Percentiles rank a stretch among this genome's conserved stretches.
Conservation (phyloP, 2,113 vertebrate species). For the Sphaerodactylus townsendi region DNA sequence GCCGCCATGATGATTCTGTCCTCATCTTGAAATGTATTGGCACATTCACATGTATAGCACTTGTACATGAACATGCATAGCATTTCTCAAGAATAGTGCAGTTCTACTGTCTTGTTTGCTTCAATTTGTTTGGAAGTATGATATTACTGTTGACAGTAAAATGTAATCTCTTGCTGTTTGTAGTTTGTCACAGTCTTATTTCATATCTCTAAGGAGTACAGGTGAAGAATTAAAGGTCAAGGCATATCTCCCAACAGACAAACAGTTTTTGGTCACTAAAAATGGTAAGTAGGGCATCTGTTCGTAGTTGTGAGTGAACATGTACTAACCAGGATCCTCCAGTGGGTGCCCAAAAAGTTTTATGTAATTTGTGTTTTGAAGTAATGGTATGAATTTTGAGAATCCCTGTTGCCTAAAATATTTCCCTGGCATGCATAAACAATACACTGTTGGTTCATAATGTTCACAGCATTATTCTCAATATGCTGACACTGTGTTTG, state of each 20-base stretch:
- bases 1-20: too few species aligned
- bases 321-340: background rate
- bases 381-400: background rate
- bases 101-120: background rate
- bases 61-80: too few species aligned
- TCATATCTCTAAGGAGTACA: conserved; percentile 81
- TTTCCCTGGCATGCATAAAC: background rate
- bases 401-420: background rate
- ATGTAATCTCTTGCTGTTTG: conserved; percentile 30
- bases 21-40: too few species aligned
- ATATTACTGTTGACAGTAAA: background rate
- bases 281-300: conserved; percentile 83
- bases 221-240: conserved; percentile 96
- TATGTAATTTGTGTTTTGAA: background rate
- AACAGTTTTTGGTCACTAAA: conserved; percentile 96
- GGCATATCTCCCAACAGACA: conserved; percentile 90
- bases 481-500: background rate
- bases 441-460: background rate
- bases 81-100: too few species aligned
- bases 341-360: background rate
- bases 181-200: conserved; percentile 45
- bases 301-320: background rate
- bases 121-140: background rate
- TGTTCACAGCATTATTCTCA: background rate
- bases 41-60: too few species aligned